Evolutionary conservation across 2,113 vertebrate species (phyloP), one percentile per base, ranked within the genome.

Genomic region (Boulengeromyrus knoepffleri): DNA sequence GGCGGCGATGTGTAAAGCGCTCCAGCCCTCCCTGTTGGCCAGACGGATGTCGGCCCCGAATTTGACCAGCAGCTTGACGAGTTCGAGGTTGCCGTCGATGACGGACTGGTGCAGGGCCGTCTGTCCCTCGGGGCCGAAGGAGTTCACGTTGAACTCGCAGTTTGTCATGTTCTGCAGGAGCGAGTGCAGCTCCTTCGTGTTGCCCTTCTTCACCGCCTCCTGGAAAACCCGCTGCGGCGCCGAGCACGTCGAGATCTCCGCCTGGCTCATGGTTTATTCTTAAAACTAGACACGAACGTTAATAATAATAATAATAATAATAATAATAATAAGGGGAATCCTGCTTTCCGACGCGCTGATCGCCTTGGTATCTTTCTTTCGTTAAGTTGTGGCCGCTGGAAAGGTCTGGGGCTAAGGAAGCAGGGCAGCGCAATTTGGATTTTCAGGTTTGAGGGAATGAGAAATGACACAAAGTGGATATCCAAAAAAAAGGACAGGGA

Each of bases 121-220:
- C 95, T 99, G 98, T 58, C 98, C 98, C 93, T 99, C 98, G 0
- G 98, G 98, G 62, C 98, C 98, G 94, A 99, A 99, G 62, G 97
- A 98, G 95, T 99, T 99, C 91, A 99, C 98, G 95, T 99, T 99
- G 96, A 99, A 98, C 94, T 99, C 98, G 95, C 98, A 98, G 97
- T 96, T 97, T 90, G 96, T 98, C 98, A 98, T 98, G 96, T 97
- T 98, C 94, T 99, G 98, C 93, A 99, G 96, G 93, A 99, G 95
- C 9, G 98, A 97, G 94, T 98, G 98, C 91, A 99, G 96, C 95
- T 98, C 98, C 95, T 97, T 97, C 90, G 98, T 98, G 97, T 99
- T 99, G 87, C 98, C 98, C 45, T 96, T 96, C 94, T 98, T 97
- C 95, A 99, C 98, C 74, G 98, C 98, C 96, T 99, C 98, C 95